These are phyloP conservation scores for Podarcis cretensis DNA, from an alignment of 2,113 vertebrate species.

Conservation along the genomic window DNA sequence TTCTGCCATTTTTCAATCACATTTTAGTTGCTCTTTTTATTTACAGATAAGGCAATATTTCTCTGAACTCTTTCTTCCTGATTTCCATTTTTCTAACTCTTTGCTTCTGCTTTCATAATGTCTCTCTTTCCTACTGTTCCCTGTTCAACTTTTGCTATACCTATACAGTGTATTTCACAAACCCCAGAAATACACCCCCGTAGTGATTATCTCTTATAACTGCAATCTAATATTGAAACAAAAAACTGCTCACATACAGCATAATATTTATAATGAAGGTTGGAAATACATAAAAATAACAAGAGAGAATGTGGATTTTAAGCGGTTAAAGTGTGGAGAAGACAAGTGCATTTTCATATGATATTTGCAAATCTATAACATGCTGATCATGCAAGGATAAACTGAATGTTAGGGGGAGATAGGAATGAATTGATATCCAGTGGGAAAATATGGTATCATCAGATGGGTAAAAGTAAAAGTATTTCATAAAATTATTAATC, in stretches of 20 bases:
- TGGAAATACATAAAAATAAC: background rate
- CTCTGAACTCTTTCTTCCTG: conserved; percentile 20
- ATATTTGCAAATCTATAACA: background rate
- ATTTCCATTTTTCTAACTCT: conserved; percentile 13
- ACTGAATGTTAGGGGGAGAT: background rate
- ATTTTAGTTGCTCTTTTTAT: background rate
- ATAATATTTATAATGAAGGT: background rate
- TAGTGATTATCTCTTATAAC: conserved; percentile 9
- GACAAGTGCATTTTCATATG: background rate
- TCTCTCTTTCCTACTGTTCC: background rate
- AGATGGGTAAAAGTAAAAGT: background rate
- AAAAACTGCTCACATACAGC: conserved; percentile 2
- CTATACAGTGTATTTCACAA: background rate
- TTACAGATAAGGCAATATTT: background rate
- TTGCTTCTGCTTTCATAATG: background rate
- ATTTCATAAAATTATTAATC: background rate
- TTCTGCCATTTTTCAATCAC: background rate
- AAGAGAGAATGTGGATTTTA: background rate
- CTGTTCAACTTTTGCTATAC: background rate
- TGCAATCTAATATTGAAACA: background rate
- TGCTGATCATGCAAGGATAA: conserved; percentile 1
- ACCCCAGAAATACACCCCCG: background rate
- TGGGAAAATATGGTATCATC: background rate
- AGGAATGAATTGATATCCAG: background rate
- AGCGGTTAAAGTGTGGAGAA: background rate